phyloP scores from a whole-genome alignment of 2,888 invertebrate genomes.

The Melanchra persicariae region DNA sequence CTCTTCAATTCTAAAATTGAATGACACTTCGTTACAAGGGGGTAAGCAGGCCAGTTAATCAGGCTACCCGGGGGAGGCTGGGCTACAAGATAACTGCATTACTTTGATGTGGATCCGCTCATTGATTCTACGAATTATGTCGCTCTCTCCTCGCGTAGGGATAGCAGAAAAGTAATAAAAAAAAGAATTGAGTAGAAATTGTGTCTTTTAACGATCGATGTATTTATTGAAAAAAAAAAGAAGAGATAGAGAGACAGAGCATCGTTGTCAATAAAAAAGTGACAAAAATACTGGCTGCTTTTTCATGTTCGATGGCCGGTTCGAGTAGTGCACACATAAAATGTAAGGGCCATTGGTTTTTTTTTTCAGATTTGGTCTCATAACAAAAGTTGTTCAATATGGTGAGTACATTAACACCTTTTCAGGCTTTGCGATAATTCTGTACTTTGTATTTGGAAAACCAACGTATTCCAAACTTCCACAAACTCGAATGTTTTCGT shows the following conservation, averaged over 20 bases:
- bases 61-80: constrained; percentile 35
- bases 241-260: too few species aligned
- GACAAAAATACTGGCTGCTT: too few species aligned
- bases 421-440: too few species aligned
- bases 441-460: neutral
- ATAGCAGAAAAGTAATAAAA: constrained; percentile 30
- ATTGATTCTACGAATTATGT: constrained; percentile 67
- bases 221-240: too few species aligned
- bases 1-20: constrained; percentile 13
- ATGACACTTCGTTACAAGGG: constrained; percentile 2
- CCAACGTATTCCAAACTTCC: neutral
- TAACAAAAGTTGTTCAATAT: too few species aligned
- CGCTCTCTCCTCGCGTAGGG: constrained; percentile 39
- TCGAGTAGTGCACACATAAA: too few species aligned
- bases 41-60: constrained; percentile 58
- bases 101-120: constrained; percentile 64
- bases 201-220: too few species aligned
- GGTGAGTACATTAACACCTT: too few species aligned
- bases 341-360: too few species aligned
- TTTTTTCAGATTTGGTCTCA: too few species aligned
- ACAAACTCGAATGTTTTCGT: neutral
- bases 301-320: too few species aligned
- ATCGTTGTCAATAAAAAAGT: too few species aligned
- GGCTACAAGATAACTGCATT: constrained; percentile 69
- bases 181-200: rapidly evolving